Evolutionary conservation across 2,113 vertebrate genomes (phyloP), one percentile per base, ranked within the genome.

Genomic region (Clinocottus analis): DNA sequence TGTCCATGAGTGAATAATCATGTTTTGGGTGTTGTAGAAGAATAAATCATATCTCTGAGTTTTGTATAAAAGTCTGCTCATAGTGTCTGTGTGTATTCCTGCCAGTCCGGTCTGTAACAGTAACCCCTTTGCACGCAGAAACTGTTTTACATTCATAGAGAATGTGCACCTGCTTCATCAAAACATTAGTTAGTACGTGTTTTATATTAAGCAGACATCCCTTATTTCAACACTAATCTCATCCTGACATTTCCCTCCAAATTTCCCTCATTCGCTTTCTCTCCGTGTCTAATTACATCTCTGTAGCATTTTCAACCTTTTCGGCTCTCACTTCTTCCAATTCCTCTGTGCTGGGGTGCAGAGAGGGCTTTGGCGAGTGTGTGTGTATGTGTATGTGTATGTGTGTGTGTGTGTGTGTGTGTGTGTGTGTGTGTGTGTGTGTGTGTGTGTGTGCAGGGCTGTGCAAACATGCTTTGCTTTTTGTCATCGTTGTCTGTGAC

Each of bases 301-400:
- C 68, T 41, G 43, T 23, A 58, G n/a, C 70, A 29, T 39, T 71
- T 53, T 53, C n/a, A 49, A 27, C 31, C 41, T 63, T 75, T 74
- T 51, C 25, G 33, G 83, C 58, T 62, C 31, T 63, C 23, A 9
- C 47, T 53, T 47, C 35, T 23, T n/a, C 47, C 25, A 1, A 2
- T 61, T 61, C 27, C 56, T 19, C 19, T 53, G 51, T 1, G 2
- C 29, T 21, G 35, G 1, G 0, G 47, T 59, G 75, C 80, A 58
- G 43, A 10, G 33, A 33, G 39, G 31, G 23, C 25, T 75, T 67
- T 55, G 55, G 65, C 70, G 53, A 29, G 4, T 33, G 5, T 59
- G 27, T 59, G 56, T 59, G 53, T 59, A 27, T 59, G 56, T 33
- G 29, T 59, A 29, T 35, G 58, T 60, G 55, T 29, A 25, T 56